Base-by-base conservation (phyloP, 2,113 vertebrate species). In the Micronisus gabar region DNA sequence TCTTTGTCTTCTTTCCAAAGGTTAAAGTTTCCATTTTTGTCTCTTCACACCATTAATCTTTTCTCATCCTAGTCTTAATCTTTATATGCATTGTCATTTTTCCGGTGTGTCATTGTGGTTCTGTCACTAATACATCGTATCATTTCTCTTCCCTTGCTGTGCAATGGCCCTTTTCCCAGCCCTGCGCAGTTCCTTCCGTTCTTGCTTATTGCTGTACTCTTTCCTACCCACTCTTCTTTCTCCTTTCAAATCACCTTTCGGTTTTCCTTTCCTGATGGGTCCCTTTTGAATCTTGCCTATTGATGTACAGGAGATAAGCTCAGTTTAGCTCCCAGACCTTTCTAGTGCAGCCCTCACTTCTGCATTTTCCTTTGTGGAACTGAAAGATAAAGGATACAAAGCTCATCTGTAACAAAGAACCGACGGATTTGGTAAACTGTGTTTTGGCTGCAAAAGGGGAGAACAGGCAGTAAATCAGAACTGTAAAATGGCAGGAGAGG, bases 171-270 rank as follows among this genome's bases (percentile, higher is more conserved):
- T 85, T 85, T 87, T 92, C 83, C 81, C 68, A 95, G 43, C 67
- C 75, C 70, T 82, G 7, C 62, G 32, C 58, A 76, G 84, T 92
- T 97, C 92, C 90, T 92, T 97, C 91, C 8, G 12, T 95, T 65
- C 71, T 74, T 92, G 55, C 80, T 95, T 53, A 40, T 85, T 56
- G 87, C 70, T 1, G 3, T 79, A 73, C 67, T 91, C 86, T 93
- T 95, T 90, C 86, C 70, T 88, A 17, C 40, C 22, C 36, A 48
- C 58, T 82, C 80, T 56, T 74, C 61, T 45, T 74, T 41, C 22
- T 91, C 26, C 76, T 88, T 96, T 96, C 34, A 91, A 90, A 55
- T 96, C 91, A 94, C 76, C 70, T 96, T 90, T 97, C 14, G 29
- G 67, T 73, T 80, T 92, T 91, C 74, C 66, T 93, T 93, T 82